Evolutionary conservation across 2,113 vertebrate genomes (phyloP).

Genomic region (Trematocara macrostoma): DNA sequence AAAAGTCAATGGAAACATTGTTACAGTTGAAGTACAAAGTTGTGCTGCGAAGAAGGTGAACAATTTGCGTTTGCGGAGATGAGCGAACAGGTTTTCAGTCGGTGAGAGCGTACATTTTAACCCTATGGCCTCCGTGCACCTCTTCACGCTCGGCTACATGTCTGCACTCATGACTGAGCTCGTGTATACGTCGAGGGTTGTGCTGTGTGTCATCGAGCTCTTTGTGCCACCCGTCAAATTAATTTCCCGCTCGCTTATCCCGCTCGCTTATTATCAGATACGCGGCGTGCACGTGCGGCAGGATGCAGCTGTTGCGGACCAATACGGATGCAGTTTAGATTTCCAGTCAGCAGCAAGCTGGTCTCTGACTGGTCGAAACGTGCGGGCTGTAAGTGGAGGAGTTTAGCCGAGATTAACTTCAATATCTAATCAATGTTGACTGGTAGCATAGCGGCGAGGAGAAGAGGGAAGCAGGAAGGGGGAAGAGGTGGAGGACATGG

Average conservation of each 20-base stretch:
- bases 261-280: not conserved
- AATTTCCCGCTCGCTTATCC: constrained; percentile 29
- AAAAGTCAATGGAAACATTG: not conserved
- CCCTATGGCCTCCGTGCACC: not conserved
- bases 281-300: not conserved
- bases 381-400: constrained; percentile 25
- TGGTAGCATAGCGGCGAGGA: constrained; percentile 25
- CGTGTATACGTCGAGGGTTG: not conserved
- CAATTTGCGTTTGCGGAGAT: not conserved
- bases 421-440: constrained; percentile 57
- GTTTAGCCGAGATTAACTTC: constrained; percentile 56
- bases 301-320: not conserved
- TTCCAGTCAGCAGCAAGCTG: not conserved
- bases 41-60: not conserved
- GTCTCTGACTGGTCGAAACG: constrained; percentile 9
- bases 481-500: not conserved
- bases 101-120: not conserved
- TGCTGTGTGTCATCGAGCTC: not conserved
- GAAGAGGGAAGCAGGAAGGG: not conserved
- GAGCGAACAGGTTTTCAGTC: not conserved
- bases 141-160: not conserved
- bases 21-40: not conserved
- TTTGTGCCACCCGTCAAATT: constrained; percentile 23
- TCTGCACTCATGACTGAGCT: not conserved
- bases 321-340: not conserved